phyloP scores from a whole-genome alignment of 2,797 vertebrate species.

The Chaenodraco wilsoni region DNA sequence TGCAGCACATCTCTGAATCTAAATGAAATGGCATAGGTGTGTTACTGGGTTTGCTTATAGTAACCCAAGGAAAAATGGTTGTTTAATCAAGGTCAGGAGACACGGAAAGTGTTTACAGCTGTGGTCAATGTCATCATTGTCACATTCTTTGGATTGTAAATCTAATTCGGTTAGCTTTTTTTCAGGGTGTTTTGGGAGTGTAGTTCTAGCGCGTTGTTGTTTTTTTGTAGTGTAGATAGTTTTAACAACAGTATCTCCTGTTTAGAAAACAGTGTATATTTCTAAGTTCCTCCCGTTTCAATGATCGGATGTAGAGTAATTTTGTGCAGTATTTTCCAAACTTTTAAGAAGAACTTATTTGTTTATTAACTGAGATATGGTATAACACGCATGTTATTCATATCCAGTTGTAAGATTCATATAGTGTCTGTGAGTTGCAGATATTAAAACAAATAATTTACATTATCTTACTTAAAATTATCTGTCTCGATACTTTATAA shows the following conservation, averaged over 20 bases:
- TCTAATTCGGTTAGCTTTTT: not conserved
- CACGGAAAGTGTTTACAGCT: not conserved
- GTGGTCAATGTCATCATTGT: constrained; percentile 20
- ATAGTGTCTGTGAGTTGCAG: constrained; percentile 5
- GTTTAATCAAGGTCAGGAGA: not conserved
- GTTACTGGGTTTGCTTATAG: not conserved
- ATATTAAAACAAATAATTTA: constrained; percentile 17
- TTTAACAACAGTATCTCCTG: not conserved
- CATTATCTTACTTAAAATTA: constrained; percentile 8
- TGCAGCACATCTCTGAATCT: constrained; percentile 27
- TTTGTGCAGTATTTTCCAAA: constrained; percentile 21
- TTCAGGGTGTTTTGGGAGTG: not conserved
- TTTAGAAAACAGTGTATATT: constrained; percentile 6
- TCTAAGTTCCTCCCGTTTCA: constrained; percentile 14
- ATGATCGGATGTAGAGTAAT: constrained; percentile 22
- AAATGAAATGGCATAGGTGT: not conserved
- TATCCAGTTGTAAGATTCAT: constrained; percentile 2
- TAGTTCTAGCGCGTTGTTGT: not conserved
- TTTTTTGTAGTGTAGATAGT: not conserved
- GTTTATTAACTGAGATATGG: constrained; percentile 11
- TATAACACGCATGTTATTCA: constrained; percentile 17
- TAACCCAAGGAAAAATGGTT: not conserved
- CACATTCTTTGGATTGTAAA: constrained; percentile 19
- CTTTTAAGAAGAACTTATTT: constrained; percentile 14
- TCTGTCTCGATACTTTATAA: constrained; percentile 5